phyloP scores from a whole-genome alignment of 1,140 invertebrate species.

The Daktulosphaira vitifoliae region DNA sequence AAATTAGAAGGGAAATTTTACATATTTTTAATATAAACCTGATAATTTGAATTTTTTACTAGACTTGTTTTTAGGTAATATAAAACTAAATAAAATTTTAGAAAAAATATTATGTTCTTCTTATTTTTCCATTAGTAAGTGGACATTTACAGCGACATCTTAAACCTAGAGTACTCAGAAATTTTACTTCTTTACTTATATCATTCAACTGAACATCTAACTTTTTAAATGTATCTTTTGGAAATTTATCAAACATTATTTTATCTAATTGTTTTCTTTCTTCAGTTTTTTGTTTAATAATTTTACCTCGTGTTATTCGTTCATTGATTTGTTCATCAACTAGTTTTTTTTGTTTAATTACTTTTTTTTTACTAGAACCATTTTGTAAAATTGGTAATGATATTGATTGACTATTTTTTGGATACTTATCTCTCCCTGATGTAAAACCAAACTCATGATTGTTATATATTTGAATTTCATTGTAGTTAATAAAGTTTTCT shows the following conservation, averaged over 20 bases:
- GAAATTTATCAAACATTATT: conserved; percentile 23
- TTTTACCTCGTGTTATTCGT: conserved; percentile 20
- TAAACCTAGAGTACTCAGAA: conserved; percentile 1
- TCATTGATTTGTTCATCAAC: background rate
- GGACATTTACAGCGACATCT: conserved; percentile 17
- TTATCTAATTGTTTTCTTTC: conserved; percentile 25
- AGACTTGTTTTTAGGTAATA: too few relatives aligned
- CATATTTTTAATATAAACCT: too few relatives aligned
- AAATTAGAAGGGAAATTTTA: too few relatives aligned
- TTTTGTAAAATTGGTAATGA: too few relatives aligned
- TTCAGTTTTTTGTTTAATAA: conserved; percentile 4
- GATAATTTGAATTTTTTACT: too few relatives aligned
- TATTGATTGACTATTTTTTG: too few relatives aligned
- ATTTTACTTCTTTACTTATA: conserved; percentile 12
- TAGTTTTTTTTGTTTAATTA: background rate
- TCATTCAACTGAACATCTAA: conserved; percentile 3
- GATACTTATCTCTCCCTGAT: too few relatives aligned
- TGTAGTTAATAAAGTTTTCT: conserved; percentile 22
- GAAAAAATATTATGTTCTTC: conserved; percentile 9
- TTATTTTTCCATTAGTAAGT: background rate
- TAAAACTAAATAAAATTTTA: too few relatives aligned
- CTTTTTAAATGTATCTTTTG: conserved; percentile 10
- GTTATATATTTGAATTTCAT: conserved; percentile 21
- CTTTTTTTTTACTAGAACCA: background rate
- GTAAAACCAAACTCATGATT: too few relatives aligned